These are phyloP conservation scores for Heterocephalus glaber DNA, from an alignment of 2,113 vertebrate species.

Conservation along the genomic window DNA sequence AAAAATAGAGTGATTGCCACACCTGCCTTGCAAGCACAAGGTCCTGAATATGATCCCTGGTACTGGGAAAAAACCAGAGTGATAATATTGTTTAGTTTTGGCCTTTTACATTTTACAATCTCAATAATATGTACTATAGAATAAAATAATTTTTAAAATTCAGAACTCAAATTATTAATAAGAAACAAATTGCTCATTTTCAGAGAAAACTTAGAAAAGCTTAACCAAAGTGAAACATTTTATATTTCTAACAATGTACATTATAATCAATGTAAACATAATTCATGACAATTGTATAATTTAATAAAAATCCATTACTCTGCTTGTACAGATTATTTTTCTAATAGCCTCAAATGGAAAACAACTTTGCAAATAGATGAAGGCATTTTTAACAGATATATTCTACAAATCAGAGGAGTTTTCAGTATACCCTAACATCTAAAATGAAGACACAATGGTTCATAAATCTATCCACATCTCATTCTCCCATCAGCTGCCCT, in stretches of 20 bases:
- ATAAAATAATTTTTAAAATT: background rate
- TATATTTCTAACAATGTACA: background rate
- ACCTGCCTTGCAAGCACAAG: too few species aligned
- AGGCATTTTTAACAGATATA: background rate
- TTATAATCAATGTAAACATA: background rate
- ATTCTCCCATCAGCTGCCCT: background rate
- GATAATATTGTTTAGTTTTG: background rate
- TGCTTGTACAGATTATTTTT: background rate
- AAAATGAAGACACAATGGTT: background rate
- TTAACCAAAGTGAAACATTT: background rate
- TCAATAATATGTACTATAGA: background rate
- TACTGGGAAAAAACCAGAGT: too few species aligned
- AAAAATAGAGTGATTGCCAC: too few species aligned
- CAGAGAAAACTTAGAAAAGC: constrained; percentile 14
- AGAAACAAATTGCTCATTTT: background rate
- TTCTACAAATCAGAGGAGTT: background rate
- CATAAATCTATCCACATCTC: background rate
- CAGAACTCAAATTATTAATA: background rate
- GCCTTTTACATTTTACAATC: background rate
- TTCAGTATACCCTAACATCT: background rate
- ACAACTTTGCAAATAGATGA: background rate
- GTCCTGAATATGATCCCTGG: too few species aligned
- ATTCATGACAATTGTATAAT: background rate
- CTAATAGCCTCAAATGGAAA: background rate
- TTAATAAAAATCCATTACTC: background rate